Conservation (phyloP, 2,113 vertebrate species). For the Sorex araneus region DNA sequence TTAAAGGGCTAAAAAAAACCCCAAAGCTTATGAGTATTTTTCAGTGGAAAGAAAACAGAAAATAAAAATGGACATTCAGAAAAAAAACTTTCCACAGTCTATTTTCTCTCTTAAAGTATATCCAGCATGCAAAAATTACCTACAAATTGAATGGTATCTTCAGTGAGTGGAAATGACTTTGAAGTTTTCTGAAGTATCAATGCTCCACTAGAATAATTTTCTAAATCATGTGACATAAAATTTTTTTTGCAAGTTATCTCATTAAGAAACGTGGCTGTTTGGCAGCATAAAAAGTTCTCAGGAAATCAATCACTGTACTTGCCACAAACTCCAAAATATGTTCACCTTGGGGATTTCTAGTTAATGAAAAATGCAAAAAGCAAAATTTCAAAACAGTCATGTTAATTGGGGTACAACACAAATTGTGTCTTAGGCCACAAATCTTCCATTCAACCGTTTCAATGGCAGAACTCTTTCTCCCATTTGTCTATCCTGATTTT, state of each 20-base stretch:
- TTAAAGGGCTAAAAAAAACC: neutral
- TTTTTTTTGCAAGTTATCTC: neutral
- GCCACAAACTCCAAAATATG: neutral
- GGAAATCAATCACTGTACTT: neutral
- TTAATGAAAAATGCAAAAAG: slow-evolving; percentile 12
- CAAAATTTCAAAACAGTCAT: neutral
- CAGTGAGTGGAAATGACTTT: neutral
- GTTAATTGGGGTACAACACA: neutral
- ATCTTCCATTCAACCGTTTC: neutral
- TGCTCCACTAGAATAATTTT: neutral
- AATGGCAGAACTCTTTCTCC: neutral
- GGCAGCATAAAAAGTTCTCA: neutral
- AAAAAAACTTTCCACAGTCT: neutral
- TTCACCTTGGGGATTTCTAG: neutral
- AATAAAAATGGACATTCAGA: neutral
- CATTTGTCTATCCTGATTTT: neutral
- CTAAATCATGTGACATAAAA: neutral
- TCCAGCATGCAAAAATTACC: neutral
- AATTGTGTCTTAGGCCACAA: neutral
- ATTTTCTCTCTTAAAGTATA: neutral
- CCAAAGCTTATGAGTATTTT: no score
- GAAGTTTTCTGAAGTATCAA: neutral
- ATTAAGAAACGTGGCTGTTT: neutral
- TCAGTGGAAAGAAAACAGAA: neutral
- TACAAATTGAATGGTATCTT: neutral